phyloP scores from a whole-genome alignment of 2,888 invertebrate genomes.

The Drosophila pegasa region DNA sequence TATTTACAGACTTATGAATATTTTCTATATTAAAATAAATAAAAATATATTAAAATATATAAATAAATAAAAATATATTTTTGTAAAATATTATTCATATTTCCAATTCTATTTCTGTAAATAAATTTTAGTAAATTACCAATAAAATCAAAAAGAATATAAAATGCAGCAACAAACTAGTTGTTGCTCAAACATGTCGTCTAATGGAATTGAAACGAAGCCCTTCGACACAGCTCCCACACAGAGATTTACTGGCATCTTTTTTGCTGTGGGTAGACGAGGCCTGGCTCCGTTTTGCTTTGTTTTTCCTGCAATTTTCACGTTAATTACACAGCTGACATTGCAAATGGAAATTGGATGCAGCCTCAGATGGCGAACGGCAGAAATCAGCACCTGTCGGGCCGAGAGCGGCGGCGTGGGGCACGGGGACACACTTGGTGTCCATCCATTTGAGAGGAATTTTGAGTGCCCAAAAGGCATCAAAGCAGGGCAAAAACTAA shows the following conservation, averaged over 20 bases:
- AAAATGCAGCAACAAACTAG: not conserved
- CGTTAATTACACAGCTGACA: constrained; percentile 70
- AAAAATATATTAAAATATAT: too few relatives aligned
- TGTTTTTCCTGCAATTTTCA: constrained; percentile 57
- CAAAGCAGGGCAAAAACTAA: constrained; percentile 77
- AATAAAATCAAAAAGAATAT: not conserved
- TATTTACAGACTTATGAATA: too few relatives aligned
- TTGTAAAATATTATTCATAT: too few relatives aligned
- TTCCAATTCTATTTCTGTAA: not conserved
- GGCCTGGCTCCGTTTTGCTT: constrained; percentile 8
- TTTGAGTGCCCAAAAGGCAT: constrained; percentile 79
- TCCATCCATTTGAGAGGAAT: constrained; percentile 64
- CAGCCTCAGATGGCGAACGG: constrained; percentile 24
- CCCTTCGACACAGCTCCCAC: not conserved
- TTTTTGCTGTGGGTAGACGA: constrained; percentile 2
- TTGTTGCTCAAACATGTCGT: not conserved
- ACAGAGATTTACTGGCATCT: constrained; percentile 8
- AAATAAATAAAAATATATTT: too few relatives aligned
- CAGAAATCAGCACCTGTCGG: constrained; percentile 61
- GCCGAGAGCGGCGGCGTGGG: not conserved
- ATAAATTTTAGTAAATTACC: not conserved
- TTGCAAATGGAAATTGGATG: constrained; percentile 26
- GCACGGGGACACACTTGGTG: constrained; percentile 32
- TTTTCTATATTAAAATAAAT: too few relatives aligned
- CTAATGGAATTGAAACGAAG: not conserved